Conservation (phyloP, 2,113 vertebrate genomes). For the Spea multiplicata region DNA sequence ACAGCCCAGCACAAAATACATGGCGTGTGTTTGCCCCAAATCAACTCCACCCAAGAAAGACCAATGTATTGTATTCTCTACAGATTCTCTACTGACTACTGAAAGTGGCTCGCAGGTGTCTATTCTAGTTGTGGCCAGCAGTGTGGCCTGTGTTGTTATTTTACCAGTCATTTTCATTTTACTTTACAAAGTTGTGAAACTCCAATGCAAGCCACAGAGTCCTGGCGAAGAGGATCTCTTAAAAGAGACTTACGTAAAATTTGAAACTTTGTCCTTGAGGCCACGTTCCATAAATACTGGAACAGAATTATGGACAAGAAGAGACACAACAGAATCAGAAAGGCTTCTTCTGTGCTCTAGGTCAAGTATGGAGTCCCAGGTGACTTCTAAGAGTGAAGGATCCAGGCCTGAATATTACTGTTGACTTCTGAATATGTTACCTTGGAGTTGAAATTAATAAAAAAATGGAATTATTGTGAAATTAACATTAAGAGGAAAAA, state of each 20-base stretch:
- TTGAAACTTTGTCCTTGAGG: constrained; percentile 86
- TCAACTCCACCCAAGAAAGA: constrained; percentile 70
- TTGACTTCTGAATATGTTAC: constrained; percentile 55
- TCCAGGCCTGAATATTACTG: constrained; percentile 80
- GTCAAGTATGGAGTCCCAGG: constrained; percentile 85
- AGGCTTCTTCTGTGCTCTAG: constrained; percentile 83
- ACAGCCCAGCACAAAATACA: constrained; percentile 76
- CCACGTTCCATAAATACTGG: constrained; percentile 67
- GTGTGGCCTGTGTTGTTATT: constrained; percentile 71
- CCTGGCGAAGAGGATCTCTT: constrained; percentile 73
- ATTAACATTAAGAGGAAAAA: not conserved
- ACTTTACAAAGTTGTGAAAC: constrained; percentile 83
- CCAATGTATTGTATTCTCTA: constrained; percentile 88
- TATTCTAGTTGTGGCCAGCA: constrained; percentile 68
- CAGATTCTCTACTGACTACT: constrained; percentile 53
- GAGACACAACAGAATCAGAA: constrained; percentile 80
- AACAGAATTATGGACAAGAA: constrained; percentile 80
- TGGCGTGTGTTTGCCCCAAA: constrained; percentile 84
- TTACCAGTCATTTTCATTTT: constrained; percentile 81
- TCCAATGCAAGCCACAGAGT: constrained; percentile 66
- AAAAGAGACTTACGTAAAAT: constrained; percentile 91
- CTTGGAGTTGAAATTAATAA: not conserved
- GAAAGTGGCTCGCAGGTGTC: constrained; percentile 59
- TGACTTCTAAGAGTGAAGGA: constrained; percentile 81
- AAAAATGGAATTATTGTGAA: not conserved